These are phyloP conservation scores for Anoplopoma fimbria DNA, from an alignment of 2,113 vertebrate species.

Conservation along the genomic window DNA sequence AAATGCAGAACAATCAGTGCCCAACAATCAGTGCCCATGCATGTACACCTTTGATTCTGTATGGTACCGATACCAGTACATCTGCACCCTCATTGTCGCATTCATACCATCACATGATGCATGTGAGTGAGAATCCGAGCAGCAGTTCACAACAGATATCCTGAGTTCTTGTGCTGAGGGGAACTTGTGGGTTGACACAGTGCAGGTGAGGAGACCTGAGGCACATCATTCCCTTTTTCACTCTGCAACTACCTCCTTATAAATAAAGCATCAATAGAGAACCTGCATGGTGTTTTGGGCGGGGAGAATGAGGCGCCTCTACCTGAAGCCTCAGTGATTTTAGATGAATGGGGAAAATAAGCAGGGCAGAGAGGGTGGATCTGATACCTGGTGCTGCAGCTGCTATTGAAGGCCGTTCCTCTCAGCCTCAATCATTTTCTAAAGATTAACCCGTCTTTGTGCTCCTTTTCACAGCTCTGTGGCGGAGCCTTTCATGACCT, in stretches of 20 bases:
- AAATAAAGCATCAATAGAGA: slow-evolving; percentile 81
- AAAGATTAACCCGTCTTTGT: slow-evolving; percentile 51
- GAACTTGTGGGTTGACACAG: slow-evolving; percentile 55
- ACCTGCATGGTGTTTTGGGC: slow-evolving; percentile 69
- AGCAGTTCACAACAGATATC: slow-evolving; percentile 48
- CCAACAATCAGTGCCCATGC: too few species aligned
- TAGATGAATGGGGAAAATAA: slow-evolving; percentile 75
- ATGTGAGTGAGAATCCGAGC: slow-evolving; percentile 38
- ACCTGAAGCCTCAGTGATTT: slow-evolving; percentile 72
- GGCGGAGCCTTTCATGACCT: slow-evolving; percentile 47
- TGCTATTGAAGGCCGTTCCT: slow-evolving; percentile 58
- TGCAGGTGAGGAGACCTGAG: slow-evolving; percentile 60
- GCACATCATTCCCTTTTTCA: slow-evolving; percentile 64
- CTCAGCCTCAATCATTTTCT: slow-evolving; percentile 63
- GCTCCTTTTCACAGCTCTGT: slow-evolving; percentile 41
- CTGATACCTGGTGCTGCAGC: slow-evolving; percentile 61
- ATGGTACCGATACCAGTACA: background rate
- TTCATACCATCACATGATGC: slow-evolving; percentile 1
- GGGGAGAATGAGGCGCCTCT: slow-evolving; percentile 68
- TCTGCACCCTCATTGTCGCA: slow-evolving; percentile 5
- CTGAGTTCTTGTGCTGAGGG: slow-evolving; percentile 26
- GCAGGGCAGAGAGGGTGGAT: slow-evolving; percentile 61
- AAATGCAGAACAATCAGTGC: background rate
- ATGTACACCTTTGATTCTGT: background rate
- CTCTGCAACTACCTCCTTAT: slow-evolving; percentile 66